Evolutionary conservation across 1,140 invertebrate species (phyloP), one percentile per base, ranked within the genome.

Genomic region (Piezodorus guildinii): DNA sequence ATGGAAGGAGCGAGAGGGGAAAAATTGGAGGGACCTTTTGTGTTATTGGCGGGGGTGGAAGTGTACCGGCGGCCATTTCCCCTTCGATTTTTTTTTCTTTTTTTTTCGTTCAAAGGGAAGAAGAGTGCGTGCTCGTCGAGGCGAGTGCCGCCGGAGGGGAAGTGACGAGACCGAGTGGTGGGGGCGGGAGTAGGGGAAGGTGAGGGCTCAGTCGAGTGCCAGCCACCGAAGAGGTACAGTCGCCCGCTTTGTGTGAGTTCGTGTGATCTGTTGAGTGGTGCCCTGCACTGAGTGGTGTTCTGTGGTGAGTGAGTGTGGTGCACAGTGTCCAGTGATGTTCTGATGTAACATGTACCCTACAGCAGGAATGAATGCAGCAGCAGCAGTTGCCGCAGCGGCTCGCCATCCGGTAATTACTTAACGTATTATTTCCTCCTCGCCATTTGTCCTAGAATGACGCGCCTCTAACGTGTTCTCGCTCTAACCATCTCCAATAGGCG

Each of bases 321-420:
- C 44, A 39, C 19, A 58, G 43, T 45, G 60, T 27, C 43, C 45
- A 16, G 63, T 51, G 43, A 64, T 68, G 63, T 62, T 34, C 61
- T 66, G 65, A 66, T 66, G 65, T 63, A 66, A 64, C 44, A 72
- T 72, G 71, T 72, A 71, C 71, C 70, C 71, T 2, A 66, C 68
- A 61, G 65, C 70, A 65, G 69, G 69, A 39, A 72, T 69, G 67
- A 72, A 71, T 68, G 69, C 70, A 56, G 69, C 69, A 65, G 71
- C 71, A 62, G 71, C 71, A 61, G 70, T 70, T 60, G 70, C 70
- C 46, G 70, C 70, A 45, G 71, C 70, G 49, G 67, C 70, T 39
- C 65, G 71, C 60, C 71, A 72, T 65, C 71, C 71, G 68, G 71
- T 72, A 68, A 66, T 60, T 62, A 60, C 17, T 25, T 12, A 52